phyloP scores from a whole-genome alignment of 2,888 invertebrate genomes.

The Amphipyra berbera region DNA sequence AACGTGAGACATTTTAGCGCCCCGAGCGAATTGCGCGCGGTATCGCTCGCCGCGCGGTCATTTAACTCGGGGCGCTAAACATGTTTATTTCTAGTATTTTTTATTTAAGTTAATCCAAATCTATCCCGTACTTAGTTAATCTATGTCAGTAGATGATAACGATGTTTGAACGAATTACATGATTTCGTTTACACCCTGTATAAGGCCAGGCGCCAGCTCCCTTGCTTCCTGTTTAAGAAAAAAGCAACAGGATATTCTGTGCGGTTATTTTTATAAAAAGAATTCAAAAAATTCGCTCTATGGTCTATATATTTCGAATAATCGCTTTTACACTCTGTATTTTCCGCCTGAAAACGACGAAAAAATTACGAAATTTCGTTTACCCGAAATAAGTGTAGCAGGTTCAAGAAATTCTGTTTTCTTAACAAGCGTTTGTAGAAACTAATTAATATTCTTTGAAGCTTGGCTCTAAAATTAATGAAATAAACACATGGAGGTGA shows the following conservation, averaged over 20 bases:
- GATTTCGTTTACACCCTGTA: no score
- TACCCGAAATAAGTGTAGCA: conserved; percentile 2
- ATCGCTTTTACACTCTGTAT: conserved; percentile 18
- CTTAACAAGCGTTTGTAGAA: conserved; percentile 14
- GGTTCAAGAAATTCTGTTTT: conserved; percentile 13
- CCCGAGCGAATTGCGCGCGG: no score
- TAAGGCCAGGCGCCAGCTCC: conserved; percentile 12
- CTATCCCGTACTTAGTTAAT: no score
- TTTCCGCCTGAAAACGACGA: conserved; percentile 12
- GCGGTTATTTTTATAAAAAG: conserved; percentile 22
- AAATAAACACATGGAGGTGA: conserved; percentile 15
- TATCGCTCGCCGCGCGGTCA: no score
- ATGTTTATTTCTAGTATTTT: no score
- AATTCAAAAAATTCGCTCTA: conserved; percentile 9
- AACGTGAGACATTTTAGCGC: no score
- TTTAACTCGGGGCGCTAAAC: no score
- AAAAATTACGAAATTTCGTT: conserved; percentile 26
- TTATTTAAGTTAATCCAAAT: no score
- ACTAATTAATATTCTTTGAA: conserved; percentile 51
- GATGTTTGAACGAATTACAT: no score
- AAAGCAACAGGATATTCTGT: conserved; percentile 15
- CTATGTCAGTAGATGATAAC: no score
- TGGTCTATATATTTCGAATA: conserved; percentile 20
- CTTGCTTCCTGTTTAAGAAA: conserved; percentile 44
- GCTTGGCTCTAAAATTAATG: conserved; percentile 18